Base-by-base conservation (phyloP, 2,888 invertebrate species). In the Caenorhabditis parvicauda region DNA sequence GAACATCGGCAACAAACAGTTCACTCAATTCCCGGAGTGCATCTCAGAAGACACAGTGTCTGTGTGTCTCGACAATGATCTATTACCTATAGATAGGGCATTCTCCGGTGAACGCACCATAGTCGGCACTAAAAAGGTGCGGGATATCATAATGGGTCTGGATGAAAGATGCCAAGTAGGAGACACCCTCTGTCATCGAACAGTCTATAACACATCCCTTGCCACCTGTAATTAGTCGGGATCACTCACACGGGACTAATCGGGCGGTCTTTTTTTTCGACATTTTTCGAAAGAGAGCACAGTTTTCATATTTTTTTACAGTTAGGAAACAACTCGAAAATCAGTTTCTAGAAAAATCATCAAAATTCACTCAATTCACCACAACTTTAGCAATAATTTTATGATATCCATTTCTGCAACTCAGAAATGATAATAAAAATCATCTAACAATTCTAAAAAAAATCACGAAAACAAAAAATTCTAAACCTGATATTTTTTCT, bases 111-210 rank as follows among this genome's bases (percentile, higher is more conserved):
- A 79, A 79, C 1, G 67, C 54, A 1, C 70, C 71, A 47, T 61
- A 74, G 17, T 73, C 67, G 19, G 61, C 59, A n/a, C 67, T 66
- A 66, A 75, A 78, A 25, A 78, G 49, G 46, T 64, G 52, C 0
- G 67, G 52, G 28, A 55, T 53, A 42, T 67, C 63, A 17, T 70
- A 56, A 56, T 76, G 73, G 43, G 67, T 60, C n/a, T 63, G 63
- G 24, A 78, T 53, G 48, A 74, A 78, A 2, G 70, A 64, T 32
- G 77, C 74, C 35, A 77, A 54, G 53, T 79, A 79, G 21, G 79
- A 67, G 14, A 75, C 57, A 2, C 78, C 78, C 52, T 79, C 78
- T 3, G 64, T 65, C 78, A 79, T 79, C 19, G 70, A 70, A n/a
- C 61, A 62, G 55, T 78, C 78, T 17, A 78, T 52, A 0, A 78